A percentile compares a stretch with the other conserved stretches of the same genome.
phyloP scores from a whole-genome alignment of 2,113 vertebrate species.

The Lathamus discolor region DNA sequence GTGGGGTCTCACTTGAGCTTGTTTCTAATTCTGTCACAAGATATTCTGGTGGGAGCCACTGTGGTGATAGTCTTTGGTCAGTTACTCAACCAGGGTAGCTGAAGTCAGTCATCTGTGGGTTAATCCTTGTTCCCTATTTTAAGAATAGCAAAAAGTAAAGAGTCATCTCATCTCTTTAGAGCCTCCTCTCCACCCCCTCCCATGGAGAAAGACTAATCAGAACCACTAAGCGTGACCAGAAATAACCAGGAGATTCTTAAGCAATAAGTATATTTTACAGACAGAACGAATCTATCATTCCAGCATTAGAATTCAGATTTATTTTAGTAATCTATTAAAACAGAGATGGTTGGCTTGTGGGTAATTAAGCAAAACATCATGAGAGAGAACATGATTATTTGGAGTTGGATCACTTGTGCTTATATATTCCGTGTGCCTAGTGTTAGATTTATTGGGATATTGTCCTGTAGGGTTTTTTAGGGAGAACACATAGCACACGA shows the following conservation, averaged over 20 bases:
- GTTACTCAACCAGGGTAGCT: not conserved
- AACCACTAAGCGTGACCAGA: slow-evolving; percentile 33
- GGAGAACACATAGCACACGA: not conserved
- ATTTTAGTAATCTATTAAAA: slow-evolving; percentile 55
- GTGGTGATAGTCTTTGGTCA: not conserved
- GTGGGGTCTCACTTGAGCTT: not conserved
- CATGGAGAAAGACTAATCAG: not conserved
- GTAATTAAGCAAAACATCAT: slow-evolving; percentile 66
- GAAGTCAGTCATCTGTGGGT: not conserved
- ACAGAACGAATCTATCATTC: slow-evolving; percentile 29
- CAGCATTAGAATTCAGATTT: slow-evolving; percentile 35
- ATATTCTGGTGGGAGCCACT: not conserved
- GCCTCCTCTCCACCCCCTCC: not conserved
- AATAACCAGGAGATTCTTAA: slow-evolving; percentile 42
- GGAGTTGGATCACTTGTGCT: slow-evolving; percentile 38
- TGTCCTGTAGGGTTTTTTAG: not conserved
- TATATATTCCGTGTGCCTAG: not conserved
- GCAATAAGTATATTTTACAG: slow-evolving; percentile 21
- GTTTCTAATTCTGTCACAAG: not conserved
- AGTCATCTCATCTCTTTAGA: not conserved
- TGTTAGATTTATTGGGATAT: not conserved
- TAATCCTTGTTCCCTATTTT: not conserved
- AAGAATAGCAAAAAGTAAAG: not conserved
- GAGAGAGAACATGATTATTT: slow-evolving; percentile 28
- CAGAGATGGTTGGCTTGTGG: slow-evolving; percentile 48